Conservation (phyloP, 2,888 invertebrate genomes). For the Lasius platythorax region DNA sequence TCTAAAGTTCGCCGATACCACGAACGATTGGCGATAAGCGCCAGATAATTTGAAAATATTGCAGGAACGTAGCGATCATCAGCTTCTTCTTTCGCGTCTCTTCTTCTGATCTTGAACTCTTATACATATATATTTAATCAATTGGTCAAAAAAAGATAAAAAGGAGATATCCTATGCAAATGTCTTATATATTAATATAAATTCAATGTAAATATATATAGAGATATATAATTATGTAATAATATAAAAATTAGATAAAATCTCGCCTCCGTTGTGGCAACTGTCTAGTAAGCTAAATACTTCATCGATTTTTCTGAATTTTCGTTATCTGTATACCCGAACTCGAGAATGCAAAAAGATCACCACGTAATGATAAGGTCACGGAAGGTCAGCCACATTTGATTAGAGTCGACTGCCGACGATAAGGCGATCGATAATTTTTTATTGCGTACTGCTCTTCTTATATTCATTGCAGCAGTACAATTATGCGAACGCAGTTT, state of each 20-base stretch:
- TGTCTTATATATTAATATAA: background rate
- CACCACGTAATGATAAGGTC: background rate
- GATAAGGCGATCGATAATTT: constrained; percentile 31
- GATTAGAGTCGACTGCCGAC: constrained; percentile 33
- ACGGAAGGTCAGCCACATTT: background rate
- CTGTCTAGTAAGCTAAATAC: background rate
- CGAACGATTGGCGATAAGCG: constrained; percentile 18
- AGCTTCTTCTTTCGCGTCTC: background rate
- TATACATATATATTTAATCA: background rate
- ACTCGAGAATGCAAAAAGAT: background rate
- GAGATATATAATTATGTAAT: background rate
- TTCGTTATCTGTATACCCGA: background rate
- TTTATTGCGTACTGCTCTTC: constrained; percentile 10
- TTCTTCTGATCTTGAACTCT: background rate
- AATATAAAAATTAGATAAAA: background rate
- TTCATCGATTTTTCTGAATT: background rate
- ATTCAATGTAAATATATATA: background rate
- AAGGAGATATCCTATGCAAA: background rate
- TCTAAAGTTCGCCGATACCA: constrained; percentile 30
- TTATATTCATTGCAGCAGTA: background rate
- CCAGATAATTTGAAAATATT: constrained; percentile 26
- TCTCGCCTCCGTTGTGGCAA: background rate
- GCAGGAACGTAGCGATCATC: background rate
- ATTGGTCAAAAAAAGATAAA: background rate
- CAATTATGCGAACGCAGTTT: constrained; percentile 1